A percentile compares a stretch with the other conserved stretches of the same genome.
phyloP scores from a whole-genome alignment of 2,888 invertebrate genomes.

The Papilio protenor region DNA sequence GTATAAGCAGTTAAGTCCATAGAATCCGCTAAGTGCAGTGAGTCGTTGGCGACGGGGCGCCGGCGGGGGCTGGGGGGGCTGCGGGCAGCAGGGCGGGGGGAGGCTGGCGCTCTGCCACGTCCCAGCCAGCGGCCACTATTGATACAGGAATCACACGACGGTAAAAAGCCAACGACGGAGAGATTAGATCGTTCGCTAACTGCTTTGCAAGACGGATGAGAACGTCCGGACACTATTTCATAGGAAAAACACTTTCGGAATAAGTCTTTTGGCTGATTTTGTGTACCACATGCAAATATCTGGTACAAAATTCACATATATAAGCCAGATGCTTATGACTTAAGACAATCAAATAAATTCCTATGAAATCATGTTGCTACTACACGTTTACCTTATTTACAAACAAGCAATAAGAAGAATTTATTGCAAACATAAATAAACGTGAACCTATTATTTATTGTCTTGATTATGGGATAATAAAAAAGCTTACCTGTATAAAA shows the following conservation, averaged over 20 bases:
- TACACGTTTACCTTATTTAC: background rate
- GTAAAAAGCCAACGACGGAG: slow-evolving; percentile 18
- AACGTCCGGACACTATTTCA: background rate
- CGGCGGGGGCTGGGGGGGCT: background rate
- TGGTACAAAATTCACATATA: background rate
- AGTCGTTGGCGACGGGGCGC: slow-evolving; percentile 5
- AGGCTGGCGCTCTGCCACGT: slow-evolving; percentile 37
- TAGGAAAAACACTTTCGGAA: slow-evolving; percentile 2
- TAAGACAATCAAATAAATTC: background rate
- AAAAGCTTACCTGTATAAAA: background rate
- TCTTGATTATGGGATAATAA: slow-evolving; percentile 6
- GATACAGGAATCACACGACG: slow-evolving; percentile 31
- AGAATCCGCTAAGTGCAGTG: slow-evolving; percentile 33
- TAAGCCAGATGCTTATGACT: background rate
- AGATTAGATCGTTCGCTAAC: slow-evolving; percentile 30
- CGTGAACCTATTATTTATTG: background rate
- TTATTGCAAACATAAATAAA: slow-evolving; percentile 13
- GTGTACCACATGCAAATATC: background rate
- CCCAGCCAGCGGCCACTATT: slow-evolving; percentile 27
- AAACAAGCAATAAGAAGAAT: background rate
- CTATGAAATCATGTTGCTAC: background rate
- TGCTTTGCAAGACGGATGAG: background rate
- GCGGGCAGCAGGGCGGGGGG: background rate
- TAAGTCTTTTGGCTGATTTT: background rate
- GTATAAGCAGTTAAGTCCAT: slow-evolving; percentile 23